A percentile compares a stretch with the other conserved stretches of the same genome.
These are phyloP conservation scores for Limenitis camilla DNA, from an alignment of 2,888 invertebrate species.

Conservation along the genomic window DNA sequence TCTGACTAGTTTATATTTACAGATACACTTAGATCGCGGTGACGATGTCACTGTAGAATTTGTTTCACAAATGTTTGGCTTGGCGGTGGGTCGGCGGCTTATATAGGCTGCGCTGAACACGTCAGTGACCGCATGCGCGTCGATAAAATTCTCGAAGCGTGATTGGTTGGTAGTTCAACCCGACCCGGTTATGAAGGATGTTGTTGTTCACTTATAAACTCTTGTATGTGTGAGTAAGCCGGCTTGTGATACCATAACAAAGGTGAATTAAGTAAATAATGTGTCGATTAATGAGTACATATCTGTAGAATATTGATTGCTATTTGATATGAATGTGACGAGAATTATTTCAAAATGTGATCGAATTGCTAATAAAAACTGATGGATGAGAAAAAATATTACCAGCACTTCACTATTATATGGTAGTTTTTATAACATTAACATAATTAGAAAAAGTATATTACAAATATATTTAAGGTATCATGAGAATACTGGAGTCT, in stretches of 20 bases:
- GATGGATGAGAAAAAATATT: no score
- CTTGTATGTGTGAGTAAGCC: conserved; percentile 47
- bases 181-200: conserved; percentile 55
- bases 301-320: no score
- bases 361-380: no score
- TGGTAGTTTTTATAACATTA: no score
- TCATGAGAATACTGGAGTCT: no score
- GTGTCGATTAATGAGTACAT: no score
- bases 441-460: no score
- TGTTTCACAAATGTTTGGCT: conserved; percentile 47
- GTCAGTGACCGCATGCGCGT: conserved; percentile 72
- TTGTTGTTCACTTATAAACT: conserved; percentile 55
- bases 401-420: no score
- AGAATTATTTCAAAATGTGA: no score
- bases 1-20: conserved; percentile 40
- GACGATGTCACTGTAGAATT: conserved; percentile 43
- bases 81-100: conserved; percentile 36
- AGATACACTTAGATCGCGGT: conserved; percentile 38
- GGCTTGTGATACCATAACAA: conserved; percentile 37
- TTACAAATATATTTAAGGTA: no score
- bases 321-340: no score
- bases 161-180: conserved; percentile 53
- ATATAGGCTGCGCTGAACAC: conserved; percentile 52
- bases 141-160: conserved; percentile 55
- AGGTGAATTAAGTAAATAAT: background rate